Conservation (phyloP, 1,140 invertebrate genomes). For the Eupristina koningsbergeri region DNA sequence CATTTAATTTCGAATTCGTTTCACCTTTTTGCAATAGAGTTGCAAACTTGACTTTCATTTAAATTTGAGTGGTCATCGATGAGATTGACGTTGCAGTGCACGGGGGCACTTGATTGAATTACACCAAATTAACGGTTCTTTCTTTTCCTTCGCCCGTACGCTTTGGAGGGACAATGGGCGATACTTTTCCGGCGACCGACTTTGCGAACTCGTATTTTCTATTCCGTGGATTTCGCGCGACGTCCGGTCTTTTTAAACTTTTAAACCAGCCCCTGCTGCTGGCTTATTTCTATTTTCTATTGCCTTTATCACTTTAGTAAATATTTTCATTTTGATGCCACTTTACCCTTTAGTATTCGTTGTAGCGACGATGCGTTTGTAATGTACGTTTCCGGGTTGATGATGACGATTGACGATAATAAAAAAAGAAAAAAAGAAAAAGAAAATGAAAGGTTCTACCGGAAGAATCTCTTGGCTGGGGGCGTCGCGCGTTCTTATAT, state of each 20-base stretch:
- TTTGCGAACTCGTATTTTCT: background rate
- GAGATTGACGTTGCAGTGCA: constrained; percentile 1
- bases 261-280: too few relatives aligned
- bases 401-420: too few relatives aligned
- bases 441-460: background rate
- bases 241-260: too few relatives aligned
- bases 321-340: constrained; percentile 1
- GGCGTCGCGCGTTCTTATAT: constrained; percentile 18
- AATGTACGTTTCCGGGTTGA: too few relatives aligned
- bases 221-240: too few relatives aligned
- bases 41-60: too few relatives aligned
- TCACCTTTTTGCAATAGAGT: too few relatives aligned
- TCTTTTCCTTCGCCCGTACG: too few relatives aligned
- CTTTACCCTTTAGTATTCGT: background rate
- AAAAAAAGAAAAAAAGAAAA: too few relatives aligned
- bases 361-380: background rate
- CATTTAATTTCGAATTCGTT: background rate
- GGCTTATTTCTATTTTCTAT: too few relatives aligned
- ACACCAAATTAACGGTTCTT: too few relatives aligned
- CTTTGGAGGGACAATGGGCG: background rate
- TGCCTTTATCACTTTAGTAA: background rate
- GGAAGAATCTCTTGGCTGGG: background rate
- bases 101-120: background rate
- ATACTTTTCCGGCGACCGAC: background rate
- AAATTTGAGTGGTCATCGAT: too few relatives aligned